Conservation (phyloP, 2,797 vertebrate genomes). For the Paramormyrops hopkinsi region DNA sequence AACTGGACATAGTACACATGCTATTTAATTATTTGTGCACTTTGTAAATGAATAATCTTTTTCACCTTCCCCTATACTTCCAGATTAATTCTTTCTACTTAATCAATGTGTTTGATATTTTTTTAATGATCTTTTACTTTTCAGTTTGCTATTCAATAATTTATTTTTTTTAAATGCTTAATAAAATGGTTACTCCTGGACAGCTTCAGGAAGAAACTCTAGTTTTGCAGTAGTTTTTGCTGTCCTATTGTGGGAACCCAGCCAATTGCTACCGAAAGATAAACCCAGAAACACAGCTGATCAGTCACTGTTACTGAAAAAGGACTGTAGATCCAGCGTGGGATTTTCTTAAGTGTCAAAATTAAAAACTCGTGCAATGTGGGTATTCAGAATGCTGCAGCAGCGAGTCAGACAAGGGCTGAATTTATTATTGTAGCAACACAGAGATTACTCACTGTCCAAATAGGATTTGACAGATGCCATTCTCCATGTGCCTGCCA, state of each 20-base stretch:
- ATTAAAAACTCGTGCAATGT: neutral
- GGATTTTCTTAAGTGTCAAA: neutral
- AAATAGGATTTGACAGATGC: neutral
- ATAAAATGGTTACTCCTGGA: neutral
- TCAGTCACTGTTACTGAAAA: neutral
- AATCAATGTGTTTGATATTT: neutral
- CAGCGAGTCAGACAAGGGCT: neutral
- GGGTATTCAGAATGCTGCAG: neutral
- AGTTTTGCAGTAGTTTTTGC: neutral
- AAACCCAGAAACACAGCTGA: neutral
- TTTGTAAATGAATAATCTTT: neutral
- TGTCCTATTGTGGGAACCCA: neutral
- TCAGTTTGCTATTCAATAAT: neutral
- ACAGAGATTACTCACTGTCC: neutral
- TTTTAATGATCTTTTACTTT: neutral
- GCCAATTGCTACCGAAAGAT: neutral
- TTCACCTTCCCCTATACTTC: neutral
- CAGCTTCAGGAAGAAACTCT: neutral
- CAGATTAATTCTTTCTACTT: neutral
- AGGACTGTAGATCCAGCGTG: neutral
- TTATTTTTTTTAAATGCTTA: neutral
- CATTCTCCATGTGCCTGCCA: neutral
- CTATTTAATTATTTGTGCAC: neutral
- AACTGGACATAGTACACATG: neutral
- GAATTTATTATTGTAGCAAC: neutral